Evolutionary conservation across 2,113 vertebrate genomes (phyloP).

Genomic region (Gymnocephalus cernua): DNA sequence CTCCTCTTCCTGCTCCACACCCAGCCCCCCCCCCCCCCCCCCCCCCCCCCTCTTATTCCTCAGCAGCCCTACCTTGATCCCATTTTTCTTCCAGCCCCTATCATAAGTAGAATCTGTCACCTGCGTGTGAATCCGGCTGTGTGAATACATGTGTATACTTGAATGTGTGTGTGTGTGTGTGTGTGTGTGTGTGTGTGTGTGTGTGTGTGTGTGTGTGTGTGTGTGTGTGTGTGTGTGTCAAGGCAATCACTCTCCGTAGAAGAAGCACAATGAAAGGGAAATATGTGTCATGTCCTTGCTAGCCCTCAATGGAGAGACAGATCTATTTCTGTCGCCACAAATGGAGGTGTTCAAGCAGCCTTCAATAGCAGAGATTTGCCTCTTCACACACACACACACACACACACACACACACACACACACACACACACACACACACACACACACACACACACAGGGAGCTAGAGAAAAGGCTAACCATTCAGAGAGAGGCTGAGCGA

Average conservation of each 20-base stretch:
- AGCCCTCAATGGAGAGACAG: slow-evolving; percentile 72
- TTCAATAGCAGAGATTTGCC: slow-evolving; percentile 72
- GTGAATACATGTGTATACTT: slow-evolving; percentile 17
- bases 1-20: slow-evolving; percentile 34
- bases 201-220: slow-evolving; percentile 6
- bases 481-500: slow-evolving; percentile 56
- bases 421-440: slow-evolving; percentile 31
- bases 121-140: slow-evolving; percentile 43
- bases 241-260: slow-evolving; percentile 41
- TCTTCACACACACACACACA: slow-evolving; percentile 42
- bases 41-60: slow-evolving; percentile 20
- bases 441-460: slow-evolving; percentile 28
- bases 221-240: slow-evolving; percentile 1
- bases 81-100: slow-evolving; percentile 57
- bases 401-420: slow-evolving; percentile 40
- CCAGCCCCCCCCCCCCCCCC: slow-evolving; percentile 13
- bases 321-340: slow-evolving; percentile 75
- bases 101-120: slow-evolving; percentile 57
- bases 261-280: slow-evolving; percentile 72
- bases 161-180: slow-evolving; percentile 9
- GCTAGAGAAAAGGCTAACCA: slow-evolving; percentile 64
- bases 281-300: slow-evolving; percentile 81
- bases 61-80: slow-evolving; percentile 62
- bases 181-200: slow-evolving; percentile 2
- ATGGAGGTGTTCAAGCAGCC: slow-evolving; percentile 73